Evolutionary conservation across 64 coral and sea anemone genomes (phyloP).

Genomic region (Cladopsammia gracilis): DNA sequence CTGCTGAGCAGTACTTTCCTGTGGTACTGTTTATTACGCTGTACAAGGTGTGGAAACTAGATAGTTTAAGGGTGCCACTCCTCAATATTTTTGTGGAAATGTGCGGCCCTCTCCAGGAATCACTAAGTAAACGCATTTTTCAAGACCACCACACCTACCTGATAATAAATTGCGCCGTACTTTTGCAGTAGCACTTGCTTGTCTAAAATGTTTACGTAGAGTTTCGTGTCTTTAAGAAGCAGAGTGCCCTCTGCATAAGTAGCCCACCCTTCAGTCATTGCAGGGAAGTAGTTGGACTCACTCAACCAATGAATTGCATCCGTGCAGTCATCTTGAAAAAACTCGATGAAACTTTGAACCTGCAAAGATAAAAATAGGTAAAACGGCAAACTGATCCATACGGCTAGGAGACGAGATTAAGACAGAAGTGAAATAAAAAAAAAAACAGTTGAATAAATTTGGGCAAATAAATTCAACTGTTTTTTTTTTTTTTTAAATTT

Average conservation of each 20-base stretch:
- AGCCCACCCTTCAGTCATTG: constrained; percentile 38
- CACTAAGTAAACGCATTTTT: background rate
- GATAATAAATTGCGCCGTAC: constrained; percentile 48
- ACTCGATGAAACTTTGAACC: constrained; percentile 45
- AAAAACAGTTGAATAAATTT: no score
- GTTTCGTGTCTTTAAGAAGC: background rate
- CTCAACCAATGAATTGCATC: constrained; percentile 41
- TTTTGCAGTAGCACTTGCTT: constrained; percentile 15
- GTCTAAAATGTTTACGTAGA: background rate
- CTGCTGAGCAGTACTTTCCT: no score
- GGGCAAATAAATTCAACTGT: no score
- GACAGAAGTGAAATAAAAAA: no score
- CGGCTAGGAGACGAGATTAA: no score
- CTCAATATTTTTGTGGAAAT: no score
- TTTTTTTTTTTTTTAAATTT: no score
- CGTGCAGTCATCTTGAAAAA: constrained; percentile 20
- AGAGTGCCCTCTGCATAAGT: background rate
- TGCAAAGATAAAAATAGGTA: background rate
- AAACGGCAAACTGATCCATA: background rate
- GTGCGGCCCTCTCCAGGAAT: background rate
- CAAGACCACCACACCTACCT: background rate
- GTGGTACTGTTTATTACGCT: no score
- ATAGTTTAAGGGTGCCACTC: no score
- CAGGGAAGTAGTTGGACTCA: background rate
- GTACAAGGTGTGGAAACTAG: no score